Conservation (phyloP, 1,140 invertebrate species). For the Listronotus bonariensis region DNA sequence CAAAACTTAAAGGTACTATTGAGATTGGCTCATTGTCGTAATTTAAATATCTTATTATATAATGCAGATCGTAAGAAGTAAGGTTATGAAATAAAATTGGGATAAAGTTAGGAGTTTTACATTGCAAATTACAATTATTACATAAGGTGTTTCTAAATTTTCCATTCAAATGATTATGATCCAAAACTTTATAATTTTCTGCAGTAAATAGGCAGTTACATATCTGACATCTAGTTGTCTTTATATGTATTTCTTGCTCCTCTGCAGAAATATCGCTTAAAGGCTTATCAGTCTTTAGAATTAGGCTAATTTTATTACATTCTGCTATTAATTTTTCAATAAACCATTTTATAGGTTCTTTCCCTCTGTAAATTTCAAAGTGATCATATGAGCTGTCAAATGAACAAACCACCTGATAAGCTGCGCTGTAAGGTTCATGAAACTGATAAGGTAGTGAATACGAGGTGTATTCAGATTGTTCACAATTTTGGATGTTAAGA, state of each 20-base stretch:
- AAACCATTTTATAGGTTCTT: conserved; percentile 40
- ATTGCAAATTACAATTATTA: conserved; percentile 52
- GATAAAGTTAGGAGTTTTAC: conserved; percentile 41
- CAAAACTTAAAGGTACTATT: conserved; percentile 39
- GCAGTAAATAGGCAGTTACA: conserved; percentile 40
- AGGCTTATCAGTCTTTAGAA: conserved; percentile 21
- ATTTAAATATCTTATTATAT: conserved; percentile 33
- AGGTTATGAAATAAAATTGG: conserved; percentile 44
- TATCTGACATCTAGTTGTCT: conserved; percentile 45
- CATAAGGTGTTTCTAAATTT: conserved; percentile 51
- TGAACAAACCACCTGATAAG: conserved; percentile 28
- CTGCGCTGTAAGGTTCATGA: conserved; percentile 47
- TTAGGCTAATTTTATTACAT: conserved; percentile 31
- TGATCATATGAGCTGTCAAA: conserved; percentile 45
- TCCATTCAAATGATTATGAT: conserved; percentile 53
- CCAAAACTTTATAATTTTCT: conserved; percentile 39
- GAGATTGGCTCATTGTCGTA: conserved; percentile 18
- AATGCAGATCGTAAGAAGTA: conserved; percentile 35
- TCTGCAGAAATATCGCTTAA: conserved; percentile 36
- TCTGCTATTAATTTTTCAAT: conserved; percentile 34
- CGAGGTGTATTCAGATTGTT: conserved; percentile 8
- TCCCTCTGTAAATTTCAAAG: conserved; percentile 33
- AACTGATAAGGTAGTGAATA: conserved; percentile 41
- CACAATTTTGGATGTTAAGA: conserved; percentile 18
- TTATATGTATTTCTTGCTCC: conserved; percentile 1